These are phyloP conservation scores for Cettia cetti DNA, from an alignment of 2,113 vertebrate species.

Conservation along the genomic window DNA sequence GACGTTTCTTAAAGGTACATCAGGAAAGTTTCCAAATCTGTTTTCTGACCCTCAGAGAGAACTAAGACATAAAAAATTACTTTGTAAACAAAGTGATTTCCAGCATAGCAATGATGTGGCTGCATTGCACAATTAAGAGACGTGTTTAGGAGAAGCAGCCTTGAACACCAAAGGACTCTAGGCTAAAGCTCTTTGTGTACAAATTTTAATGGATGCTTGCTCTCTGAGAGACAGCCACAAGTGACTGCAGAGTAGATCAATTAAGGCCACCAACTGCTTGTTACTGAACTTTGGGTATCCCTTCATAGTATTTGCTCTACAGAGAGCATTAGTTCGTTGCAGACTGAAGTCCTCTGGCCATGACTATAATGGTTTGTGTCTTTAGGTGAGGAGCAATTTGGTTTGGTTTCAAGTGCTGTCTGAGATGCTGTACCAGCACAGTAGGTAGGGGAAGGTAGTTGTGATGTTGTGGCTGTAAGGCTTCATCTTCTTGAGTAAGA, in stretches of 20 bases:
- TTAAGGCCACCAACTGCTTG: neutral
- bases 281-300: neutral
- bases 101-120: neutral
- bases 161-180: neutral
- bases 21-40: slow-evolving; percentile 14
- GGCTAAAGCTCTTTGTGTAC: neutral
- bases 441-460: neutral
- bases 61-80: neutral
- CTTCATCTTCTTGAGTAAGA: neutral
- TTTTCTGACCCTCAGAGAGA: neutral
- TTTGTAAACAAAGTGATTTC: slow-evolving; percentile 33
- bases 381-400: neutral
- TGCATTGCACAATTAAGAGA: neutral
- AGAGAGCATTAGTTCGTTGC: neutral
- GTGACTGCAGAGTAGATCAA: neutral
- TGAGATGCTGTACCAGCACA: neutral
- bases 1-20: neutral
- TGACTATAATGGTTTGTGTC: neutral
- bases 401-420: neutral
- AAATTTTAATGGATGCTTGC: neutral
- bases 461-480: neutral
- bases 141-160: neutral
- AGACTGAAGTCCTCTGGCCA: neutral
- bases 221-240: neutral
- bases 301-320: neutral